Evolutionary conservation across 37 sponge, comb jelly and placozoan genomes (phyloP), one percentile per base, ranked within the genome.

Genomic region (Mnemiopsis leidyi): DNA sequence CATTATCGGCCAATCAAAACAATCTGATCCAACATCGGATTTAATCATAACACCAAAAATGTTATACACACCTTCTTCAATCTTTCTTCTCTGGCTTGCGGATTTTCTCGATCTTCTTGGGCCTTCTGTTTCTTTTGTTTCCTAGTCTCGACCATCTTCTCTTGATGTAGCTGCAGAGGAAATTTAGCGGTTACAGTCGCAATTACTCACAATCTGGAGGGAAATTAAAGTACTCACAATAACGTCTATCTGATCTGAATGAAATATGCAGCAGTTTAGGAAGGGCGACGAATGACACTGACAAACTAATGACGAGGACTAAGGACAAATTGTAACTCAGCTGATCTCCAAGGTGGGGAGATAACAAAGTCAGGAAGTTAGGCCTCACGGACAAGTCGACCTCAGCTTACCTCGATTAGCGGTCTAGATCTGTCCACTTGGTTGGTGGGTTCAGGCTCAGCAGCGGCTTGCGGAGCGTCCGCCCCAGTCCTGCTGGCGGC

Each of bases 401-500:
- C 21, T n/a, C 36, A 32, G 3, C 90, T 25, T 32, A 85, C 93
- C 93, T 92, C 93, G 1, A 92, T 71, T 24, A 92, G 71, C 1
- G 93, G 38, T 34, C 29, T 69, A 29, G 38, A 39, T 29, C 90
- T 85, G 25, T 85, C 90, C 0, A 40, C 61, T 5, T 38, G n/a
- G 61, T 38, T 40, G 25, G 90, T 85, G 48, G 48, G 30, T 5
- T 40, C 61, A 18, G n/a, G 13, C 7, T 34, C 38, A 20, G 21
- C 82, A 30, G 30, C 36, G 7, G 21, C 37, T 61, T 40, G 90
- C 0, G 90, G 90, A 18, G 36, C 61, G 23, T 85, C 90, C 9
- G 90, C 90, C 5, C 90, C 95, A 24, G 92, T 85, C 69, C 94
- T 93, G 23, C 97, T 96, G 35, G 96, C 93, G 36, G 94, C 93